These are phyloP conservation scores for Agriopis marginaria DNA, from an alignment of 2,888 invertebrate genomes.

Conservation along the genomic window DNA sequence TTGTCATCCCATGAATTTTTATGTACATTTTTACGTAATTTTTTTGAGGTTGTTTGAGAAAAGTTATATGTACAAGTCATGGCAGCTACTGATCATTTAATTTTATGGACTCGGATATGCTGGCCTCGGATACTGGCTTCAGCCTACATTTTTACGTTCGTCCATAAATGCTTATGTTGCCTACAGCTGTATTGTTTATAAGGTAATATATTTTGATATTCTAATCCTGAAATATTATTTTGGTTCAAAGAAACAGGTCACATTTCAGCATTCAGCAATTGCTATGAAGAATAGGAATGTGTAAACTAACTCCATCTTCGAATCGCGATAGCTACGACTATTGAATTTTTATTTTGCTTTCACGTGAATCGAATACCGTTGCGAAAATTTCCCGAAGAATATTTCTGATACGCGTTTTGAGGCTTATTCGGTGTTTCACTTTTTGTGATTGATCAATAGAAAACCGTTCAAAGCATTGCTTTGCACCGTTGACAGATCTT, in stretches of 20 bases:
- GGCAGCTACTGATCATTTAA: too few species aligned
- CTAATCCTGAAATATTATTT: not conserved
- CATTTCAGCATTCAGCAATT: slow-evolving; percentile 5
- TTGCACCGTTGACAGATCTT: not conserved
- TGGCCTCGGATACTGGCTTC: too few species aligned
- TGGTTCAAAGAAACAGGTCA: not conserved
- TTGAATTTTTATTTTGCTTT: slow-evolving; percentile 30
- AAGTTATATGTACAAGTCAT: too few species aligned
- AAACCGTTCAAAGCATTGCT: not conserved
- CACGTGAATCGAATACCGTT: slow-evolving; percentile 24
- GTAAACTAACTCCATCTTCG: slow-evolving; percentile 20
- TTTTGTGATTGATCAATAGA: not conserved
- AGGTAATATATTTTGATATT: not conserved
- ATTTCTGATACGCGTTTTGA: slow-evolving; percentile 9
- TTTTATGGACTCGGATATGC: too few species aligned
- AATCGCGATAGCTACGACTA: slow-evolving; percentile 25
- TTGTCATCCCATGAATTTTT: too few species aligned
- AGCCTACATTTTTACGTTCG: too few species aligned
- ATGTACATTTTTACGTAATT: too few species aligned
- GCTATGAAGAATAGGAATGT: slow-evolving; percentile 21
- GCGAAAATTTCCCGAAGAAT: not conserved
- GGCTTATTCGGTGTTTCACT: slow-evolving; percentile 1
- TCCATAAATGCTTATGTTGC: too few species aligned
- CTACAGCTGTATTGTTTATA: too few species aligned
- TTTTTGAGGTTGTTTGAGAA: too few species aligned